These are phyloP conservation scores for Acanthosepion pharaonis DNA, from an alignment of 2,888 invertebrate species.

Conservation along the genomic window DNA sequence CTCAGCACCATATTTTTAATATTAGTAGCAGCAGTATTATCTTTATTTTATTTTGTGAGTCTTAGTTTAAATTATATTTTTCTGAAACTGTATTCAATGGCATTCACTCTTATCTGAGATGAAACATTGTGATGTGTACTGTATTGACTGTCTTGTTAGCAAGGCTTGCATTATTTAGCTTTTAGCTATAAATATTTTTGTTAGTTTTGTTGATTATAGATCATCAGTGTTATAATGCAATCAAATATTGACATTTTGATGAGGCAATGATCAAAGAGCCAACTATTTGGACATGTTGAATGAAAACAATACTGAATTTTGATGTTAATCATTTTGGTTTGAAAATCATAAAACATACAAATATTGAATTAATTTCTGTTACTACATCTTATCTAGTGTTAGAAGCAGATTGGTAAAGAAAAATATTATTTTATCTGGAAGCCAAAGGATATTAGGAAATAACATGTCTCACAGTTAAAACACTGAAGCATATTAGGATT, in stretches of 20 bases:
- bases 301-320: not conserved
- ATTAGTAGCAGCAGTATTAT: no score
- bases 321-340: not conserved
- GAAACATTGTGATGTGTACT: not conserved
- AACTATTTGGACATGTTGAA: not conserved
- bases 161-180: not conserved
- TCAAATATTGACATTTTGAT: not conserved
- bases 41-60: no score
- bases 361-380: not conserved
- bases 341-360: not conserved
- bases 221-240: not conserved
- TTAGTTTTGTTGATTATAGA: not conserved
- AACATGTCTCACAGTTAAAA: no score
- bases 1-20: no score
- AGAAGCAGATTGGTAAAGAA: no score
- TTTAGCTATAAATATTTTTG: not conserved
- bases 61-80: not conserved
- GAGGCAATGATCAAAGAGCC: not conserved
- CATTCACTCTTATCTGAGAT: not conserved
- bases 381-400: not conserved
- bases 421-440: no score
- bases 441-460: no score
- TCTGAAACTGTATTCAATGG: not conserved
- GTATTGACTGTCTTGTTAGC: not conserved
- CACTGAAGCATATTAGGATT: no score